These are phyloP conservation scores for Linurgus olivaceus DNA, from an alignment of 2,797 vertebrate genomes.

Conservation along the genomic window DNA sequence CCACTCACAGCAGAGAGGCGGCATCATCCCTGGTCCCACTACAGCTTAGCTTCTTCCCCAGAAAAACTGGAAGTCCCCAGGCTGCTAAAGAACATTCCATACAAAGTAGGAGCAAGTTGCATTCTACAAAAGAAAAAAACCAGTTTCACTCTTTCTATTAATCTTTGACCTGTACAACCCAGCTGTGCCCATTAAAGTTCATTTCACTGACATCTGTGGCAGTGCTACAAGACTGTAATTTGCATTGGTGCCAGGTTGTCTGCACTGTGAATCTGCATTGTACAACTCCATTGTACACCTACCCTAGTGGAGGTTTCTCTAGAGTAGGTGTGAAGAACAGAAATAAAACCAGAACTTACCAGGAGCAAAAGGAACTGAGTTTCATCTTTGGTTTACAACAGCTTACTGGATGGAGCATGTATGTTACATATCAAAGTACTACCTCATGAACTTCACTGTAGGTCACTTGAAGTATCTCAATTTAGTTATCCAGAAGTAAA, in stretches of 20 bases:
- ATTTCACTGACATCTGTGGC: not conserved
- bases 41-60: not conserved
- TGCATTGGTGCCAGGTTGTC: not conserved
- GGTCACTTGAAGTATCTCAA: not conserved
- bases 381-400: not conserved
- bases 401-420: not conserved
- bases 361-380: not conserved
- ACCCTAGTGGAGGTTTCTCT: not conserved
- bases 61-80: not conserved
- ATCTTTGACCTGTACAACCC: not conserved
- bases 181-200: not conserved
- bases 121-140: not conserved
- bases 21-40: not conserved
- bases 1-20: not conserved
- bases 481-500: not conserved
- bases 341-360: not conserved
- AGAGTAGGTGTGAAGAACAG: not conserved
- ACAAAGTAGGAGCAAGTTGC: not conserved
- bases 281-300: not conserved
- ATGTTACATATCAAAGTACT: not conserved
- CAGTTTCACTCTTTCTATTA: not conserved
- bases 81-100: not conserved
- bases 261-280: not conserved
- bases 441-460: not conserved
- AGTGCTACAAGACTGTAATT: not conserved